phyloP scores from a whole-genome alignment of 2,113 vertebrate genomes.

The Mustela lutreola region DNA sequence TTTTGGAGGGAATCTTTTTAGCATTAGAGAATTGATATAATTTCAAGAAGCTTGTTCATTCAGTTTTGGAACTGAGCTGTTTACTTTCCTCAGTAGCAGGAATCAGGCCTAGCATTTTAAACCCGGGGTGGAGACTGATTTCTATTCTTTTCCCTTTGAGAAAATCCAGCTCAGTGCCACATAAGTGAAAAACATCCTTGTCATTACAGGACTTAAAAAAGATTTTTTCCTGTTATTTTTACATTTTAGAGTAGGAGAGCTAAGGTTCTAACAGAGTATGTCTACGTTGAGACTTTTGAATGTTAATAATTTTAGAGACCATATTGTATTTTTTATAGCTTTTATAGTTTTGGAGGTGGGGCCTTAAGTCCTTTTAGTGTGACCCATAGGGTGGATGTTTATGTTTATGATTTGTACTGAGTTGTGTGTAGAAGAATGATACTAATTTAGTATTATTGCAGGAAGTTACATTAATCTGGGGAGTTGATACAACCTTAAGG shows the following conservation, averaged over 20 bases:
- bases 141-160: slow-evolving; percentile 37
- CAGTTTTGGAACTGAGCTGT: slow-evolving; percentile 32
- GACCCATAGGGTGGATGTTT: neutral
- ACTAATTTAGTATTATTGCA: neutral
- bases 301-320: neutral
- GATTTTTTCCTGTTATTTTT: neutral
- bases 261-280: neutral
- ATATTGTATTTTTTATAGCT: neutral
- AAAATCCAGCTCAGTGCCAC: neutral
- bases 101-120: slow-evolving; percentile 32
- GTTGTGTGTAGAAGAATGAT: neutral
- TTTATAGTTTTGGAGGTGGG: neutral
- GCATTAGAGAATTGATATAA: slow-evolving; percentile 54
- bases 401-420: neutral
- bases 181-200: neutral
- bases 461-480: neutral
- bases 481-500: neutral
- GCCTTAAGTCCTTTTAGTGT: neutral
- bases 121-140: neutral
- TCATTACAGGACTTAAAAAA: slow-evolving; percentile 37
- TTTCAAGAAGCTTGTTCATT: slow-evolving; percentile 60
- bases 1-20: slow-evolving; percentile 54
- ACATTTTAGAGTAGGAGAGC: slow-evolving; percentile 21
- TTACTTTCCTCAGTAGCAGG: slow-evolving; percentile 14
- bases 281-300: neutral